Evolutionary conservation across 1,140 invertebrate species (phyloP).

Genomic region (Cecropterus lyciades): DNA sequence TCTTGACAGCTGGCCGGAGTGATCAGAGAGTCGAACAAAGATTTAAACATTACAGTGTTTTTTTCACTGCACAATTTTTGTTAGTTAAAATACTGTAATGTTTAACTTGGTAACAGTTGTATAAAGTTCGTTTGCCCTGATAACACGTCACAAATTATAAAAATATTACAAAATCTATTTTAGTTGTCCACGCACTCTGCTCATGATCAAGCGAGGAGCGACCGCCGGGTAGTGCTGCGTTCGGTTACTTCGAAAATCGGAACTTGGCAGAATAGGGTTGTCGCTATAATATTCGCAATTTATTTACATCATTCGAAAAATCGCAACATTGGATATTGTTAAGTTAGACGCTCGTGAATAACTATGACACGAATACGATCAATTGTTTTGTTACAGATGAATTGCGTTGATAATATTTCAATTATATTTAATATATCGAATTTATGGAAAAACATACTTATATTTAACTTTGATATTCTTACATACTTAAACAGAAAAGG

Average conservation of each 20-base stretch:
- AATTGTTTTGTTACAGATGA: too few relatives aligned
- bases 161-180: constrained; percentile 81
- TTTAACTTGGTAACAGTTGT: constrained; percentile 57
- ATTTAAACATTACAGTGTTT: constrained; percentile 83
- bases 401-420: too few relatives aligned
- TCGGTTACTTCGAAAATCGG: constrained; percentile 38
- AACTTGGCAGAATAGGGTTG: constrained; percentile 40
- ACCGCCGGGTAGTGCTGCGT: constrained; percentile 53
- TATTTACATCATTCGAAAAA: constrained; percentile 17
- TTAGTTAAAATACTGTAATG: constrained; percentile 59
- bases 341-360: too few relatives aligned
- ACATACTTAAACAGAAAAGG: too few relatives aligned
- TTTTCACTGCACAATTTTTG: constrained; percentile 63
- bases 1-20: constrained; percentile 85
- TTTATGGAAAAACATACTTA: too few relatives aligned
- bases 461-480: too few relatives aligned
- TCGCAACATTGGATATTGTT: background rate
- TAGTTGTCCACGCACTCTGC: constrained; percentile 72
- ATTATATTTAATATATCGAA: too few relatives aligned
- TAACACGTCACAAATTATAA: constrained; percentile 77
- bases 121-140: constrained; percentile 69
- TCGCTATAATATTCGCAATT: constrained; percentile 12
- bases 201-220: constrained; percentile 65
- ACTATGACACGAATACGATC: too few relatives aligned
- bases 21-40: constrained; percentile 76